Conservation (phyloP, 1,140 invertebrate genomes). For the Diorhabda carinulata region DNA sequence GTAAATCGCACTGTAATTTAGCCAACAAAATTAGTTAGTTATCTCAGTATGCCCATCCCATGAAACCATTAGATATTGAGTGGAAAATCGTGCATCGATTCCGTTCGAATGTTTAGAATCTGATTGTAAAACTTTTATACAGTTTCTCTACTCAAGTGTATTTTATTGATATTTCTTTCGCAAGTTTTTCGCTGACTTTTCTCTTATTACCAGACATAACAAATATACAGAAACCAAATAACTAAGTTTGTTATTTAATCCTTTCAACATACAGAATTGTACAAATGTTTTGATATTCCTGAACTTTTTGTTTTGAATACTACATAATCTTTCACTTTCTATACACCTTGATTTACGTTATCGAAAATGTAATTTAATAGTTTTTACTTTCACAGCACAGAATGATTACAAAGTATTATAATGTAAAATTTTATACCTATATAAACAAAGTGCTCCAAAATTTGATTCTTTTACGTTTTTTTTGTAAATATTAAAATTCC, state of each 20-base stretch:
- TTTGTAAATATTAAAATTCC: too few relatives aligned
- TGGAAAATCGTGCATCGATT: background rate
- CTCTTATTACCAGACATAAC: slow-evolving; percentile 17
- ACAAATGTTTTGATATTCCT: slow-evolving; percentile 3
- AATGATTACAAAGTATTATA: too few relatives aligned
- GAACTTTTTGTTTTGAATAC: background rate
- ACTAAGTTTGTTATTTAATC: slow-evolving; percentile 6
- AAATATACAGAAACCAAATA: background rate
- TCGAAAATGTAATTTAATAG: too few relatives aligned
- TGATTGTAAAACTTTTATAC: slow-evolving; percentile 4
- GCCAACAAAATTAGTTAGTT: too few relatives aligned
- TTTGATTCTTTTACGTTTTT: too few relatives aligned
- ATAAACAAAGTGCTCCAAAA: too few relatives aligned
- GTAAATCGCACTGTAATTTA: too few relatives aligned
- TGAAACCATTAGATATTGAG: background rate
- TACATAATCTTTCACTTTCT: too few relatives aligned
- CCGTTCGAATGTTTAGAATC: background rate
- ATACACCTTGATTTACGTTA: too few relatives aligned
- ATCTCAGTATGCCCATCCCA: too few relatives aligned
- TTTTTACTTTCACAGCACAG: too few relatives aligned
- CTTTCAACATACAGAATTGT: background rate
- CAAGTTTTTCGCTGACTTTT: slow-evolving; percentile 17
- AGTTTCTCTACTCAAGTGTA: slow-evolving; percentile 13
- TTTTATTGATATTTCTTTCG: slow-evolving; percentile 19
- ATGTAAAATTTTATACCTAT: too few relatives aligned